Evolutionary conservation across 1,140 invertebrate genomes (phyloP).

Genomic region (Pogonomyrmex barbatus): DNA sequence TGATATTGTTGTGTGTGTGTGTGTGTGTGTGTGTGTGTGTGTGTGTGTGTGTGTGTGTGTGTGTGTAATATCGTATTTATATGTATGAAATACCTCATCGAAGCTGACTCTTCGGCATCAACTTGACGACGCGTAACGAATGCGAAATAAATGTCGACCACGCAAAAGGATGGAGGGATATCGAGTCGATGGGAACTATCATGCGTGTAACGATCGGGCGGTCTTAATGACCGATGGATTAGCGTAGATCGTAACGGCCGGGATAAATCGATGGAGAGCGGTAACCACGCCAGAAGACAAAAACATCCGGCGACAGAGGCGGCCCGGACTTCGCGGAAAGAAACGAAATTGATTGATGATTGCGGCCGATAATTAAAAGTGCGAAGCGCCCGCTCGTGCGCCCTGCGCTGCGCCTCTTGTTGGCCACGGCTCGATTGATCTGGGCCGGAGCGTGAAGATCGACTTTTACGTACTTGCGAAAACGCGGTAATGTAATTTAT

Average conservation of each 20-base stretch:
- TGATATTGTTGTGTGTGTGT: background rate
- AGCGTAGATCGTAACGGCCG: slow-evolving; percentile 53
- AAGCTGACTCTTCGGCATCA: slow-evolving; percentile 14
- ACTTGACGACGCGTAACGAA: slow-evolving; percentile 55
- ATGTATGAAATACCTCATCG: slow-evolving; percentile 15
- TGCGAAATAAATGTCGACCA: slow-evolving; percentile 71
- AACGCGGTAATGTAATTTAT: slow-evolving; percentile 60
- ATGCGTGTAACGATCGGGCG: slow-evolving; percentile 74
- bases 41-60: background rate
- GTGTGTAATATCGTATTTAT: background rate
- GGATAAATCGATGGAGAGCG: slow-evolving; percentile 74
- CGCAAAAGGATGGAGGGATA: slow-evolving; percentile 50
- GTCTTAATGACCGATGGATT: slow-evolving; percentile 76
- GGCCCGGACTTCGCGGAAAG: slow-evolving; percentile 59
- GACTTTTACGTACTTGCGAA: slow-evolving; percentile 65
- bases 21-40: background rate
- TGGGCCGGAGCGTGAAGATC: slow-evolving; percentile 50
- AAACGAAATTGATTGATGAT: slow-evolving; percentile 81
- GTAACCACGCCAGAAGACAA: slow-evolving; percentile 70
- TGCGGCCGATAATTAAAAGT: slow-evolving; percentile 77
- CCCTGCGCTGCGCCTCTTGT: slow-evolving; percentile 24
- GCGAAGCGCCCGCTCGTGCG: slow-evolving; percentile 13
- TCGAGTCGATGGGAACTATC: slow-evolving; percentile 67
- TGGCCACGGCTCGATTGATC: slow-evolving; percentile 56
- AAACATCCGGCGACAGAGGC: slow-evolving; percentile 68